phyloP scores from a whole-genome alignment of 2,797 vertebrate species.

The Ispidina lecontei region DNA sequence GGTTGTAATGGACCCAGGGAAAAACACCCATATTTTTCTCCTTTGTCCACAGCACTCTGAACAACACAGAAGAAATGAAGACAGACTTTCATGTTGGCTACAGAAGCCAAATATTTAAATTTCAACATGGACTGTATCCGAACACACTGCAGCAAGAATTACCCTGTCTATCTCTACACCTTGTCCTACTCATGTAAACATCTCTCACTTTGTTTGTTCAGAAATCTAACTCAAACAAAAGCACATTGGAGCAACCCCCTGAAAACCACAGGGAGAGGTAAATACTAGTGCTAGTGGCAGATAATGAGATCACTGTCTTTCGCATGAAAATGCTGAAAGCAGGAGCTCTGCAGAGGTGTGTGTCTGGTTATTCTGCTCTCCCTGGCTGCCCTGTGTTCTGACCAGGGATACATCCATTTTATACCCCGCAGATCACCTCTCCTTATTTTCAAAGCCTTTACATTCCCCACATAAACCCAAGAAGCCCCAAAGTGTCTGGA shows the following conservation, averaged over 20 bases:
- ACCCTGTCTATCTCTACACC: slow-evolving; percentile 32
- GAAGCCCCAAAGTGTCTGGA: neutral
- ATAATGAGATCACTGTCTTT: slow-evolving; percentile 25
- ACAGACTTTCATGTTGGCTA: slow-evolving; percentile 4
- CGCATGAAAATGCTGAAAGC: neutral
- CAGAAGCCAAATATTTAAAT: slow-evolving; percentile 60
- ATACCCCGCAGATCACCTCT: neutral
- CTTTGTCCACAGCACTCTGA: neutral
- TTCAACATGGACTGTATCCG: neutral
- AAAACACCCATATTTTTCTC: neutral
- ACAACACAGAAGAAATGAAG: neutral
- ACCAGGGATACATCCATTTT: neutral
- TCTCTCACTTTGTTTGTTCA: slow-evolving; percentile 54
- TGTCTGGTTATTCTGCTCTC: neutral
- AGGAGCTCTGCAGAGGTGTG: neutral
- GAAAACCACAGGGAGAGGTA: slow-evolving; percentile 44
- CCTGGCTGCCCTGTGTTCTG: neutral
- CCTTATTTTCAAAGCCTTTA: neutral
- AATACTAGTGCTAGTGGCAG: slow-evolving; percentile 13
- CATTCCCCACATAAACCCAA: neutral
- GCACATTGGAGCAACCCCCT: slow-evolving; percentile 4
- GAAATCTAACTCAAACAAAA: slow-evolving; percentile 67
- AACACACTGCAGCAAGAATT: slow-evolving; percentile 35
- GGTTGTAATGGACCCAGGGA: neutral
- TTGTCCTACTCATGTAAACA: slow-evolving; percentile 45